Evolutionary conservation across 1,140 invertebrate genomes (phyloP).

Genomic region (Drosophila bifasciata): DNA sequence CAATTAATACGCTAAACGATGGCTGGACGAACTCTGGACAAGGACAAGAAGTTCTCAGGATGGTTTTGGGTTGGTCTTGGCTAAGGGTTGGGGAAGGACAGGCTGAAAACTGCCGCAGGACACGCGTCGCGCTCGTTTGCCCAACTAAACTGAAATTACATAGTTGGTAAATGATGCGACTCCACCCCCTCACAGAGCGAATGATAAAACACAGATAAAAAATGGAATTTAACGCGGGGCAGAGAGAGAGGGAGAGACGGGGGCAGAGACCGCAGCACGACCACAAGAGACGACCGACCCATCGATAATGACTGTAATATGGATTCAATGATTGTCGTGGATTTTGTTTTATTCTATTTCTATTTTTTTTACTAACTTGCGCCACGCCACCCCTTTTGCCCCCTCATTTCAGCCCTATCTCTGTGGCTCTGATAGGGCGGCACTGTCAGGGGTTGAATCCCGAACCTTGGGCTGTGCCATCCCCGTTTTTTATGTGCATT

Average conservation of each 20-base stretch:
- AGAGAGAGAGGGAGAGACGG: constrained; percentile 5
- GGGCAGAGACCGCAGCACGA: constrained; percentile 45
- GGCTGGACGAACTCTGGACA: constrained; percentile 25
- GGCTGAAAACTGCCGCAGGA: constrained; percentile 75
- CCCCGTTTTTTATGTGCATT: constrained; percentile 50
- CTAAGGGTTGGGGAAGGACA: constrained; percentile 42
- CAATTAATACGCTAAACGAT: constrained; percentile 82
- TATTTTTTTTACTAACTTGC: constrained; percentile 19
- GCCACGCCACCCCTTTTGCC: constrained; percentile 58
- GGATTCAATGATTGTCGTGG: constrained; percentile 80
- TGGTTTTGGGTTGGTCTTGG: background rate
- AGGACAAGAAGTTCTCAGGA: constrained; percentile 62
- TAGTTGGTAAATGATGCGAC: constrained; percentile 70
- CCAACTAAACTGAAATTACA: constrained; percentile 82
- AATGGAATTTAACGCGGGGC: constrained; percentile 58
- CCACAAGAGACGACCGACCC: constrained; percentile 58
- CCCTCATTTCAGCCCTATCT: background rate
- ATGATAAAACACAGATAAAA: constrained; percentile 67
- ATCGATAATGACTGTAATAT: constrained; percentile 79
- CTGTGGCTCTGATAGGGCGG: constrained; percentile 64
- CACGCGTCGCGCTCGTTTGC: constrained; percentile 75
- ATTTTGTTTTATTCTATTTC: constrained; percentile 50
- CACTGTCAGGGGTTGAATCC: constrained; percentile 25
- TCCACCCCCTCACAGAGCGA: constrained; percentile 25
- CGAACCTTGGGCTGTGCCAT: constrained; percentile 40